These are phyloP conservation scores for Simalia tracyae DNA, from an alignment of 2,797 vertebrate species.

Conservation along the genomic window DNA sequence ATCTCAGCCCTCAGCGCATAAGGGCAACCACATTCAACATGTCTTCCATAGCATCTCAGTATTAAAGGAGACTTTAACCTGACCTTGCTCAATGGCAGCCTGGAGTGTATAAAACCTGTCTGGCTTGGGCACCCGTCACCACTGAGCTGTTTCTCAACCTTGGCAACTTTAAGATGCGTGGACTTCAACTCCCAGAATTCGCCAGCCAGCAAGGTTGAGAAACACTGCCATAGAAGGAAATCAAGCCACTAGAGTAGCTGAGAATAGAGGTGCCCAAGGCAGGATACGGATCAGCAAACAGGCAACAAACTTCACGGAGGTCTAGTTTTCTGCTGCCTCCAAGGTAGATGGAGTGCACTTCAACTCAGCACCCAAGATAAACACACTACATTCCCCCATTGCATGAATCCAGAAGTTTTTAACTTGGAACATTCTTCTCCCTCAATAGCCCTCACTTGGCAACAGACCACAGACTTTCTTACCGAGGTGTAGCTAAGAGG, in stretches of 20 bases:
- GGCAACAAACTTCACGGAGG: background rate
- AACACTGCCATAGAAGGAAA: background rate
- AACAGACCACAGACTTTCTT: background rate
- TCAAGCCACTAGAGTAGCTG: background rate
- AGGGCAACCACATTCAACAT: background rate
- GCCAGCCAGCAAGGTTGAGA: background rate
- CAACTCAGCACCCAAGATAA: background rate
- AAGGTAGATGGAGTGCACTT: background rate
- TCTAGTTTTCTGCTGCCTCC: background rate
- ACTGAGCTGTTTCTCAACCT: background rate
- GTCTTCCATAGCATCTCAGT: background rate
- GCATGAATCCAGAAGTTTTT: background rate
- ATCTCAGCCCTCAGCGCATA: background rate
- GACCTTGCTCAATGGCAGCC: background rate
- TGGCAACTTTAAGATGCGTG: background rate
- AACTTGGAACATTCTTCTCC: background rate
- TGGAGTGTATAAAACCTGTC: background rate
- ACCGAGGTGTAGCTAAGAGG: background rate
- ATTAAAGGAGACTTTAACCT: background rate
- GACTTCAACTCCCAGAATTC: background rate
- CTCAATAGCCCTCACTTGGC: background rate
- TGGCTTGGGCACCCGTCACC: background rate
- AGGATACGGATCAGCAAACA: background rate
- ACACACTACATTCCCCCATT: background rate
- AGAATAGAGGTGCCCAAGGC: background rate